Evolutionary conservation across 2,797 vertebrate genomes (phyloP), one percentile per base, ranked within the genome.

Genomic region (Alca torda): DNA sequence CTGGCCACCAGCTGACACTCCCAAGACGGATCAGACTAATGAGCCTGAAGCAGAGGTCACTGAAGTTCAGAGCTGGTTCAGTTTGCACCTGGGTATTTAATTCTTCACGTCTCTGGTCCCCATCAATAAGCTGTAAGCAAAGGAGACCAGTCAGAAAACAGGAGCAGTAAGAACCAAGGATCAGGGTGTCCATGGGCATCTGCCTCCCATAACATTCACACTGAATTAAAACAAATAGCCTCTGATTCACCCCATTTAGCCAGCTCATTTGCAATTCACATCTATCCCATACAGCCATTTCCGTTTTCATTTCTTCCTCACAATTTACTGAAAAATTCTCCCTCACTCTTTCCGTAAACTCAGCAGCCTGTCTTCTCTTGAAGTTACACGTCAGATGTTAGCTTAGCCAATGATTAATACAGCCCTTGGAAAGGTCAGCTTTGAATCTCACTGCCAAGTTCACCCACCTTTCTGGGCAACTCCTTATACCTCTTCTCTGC

Each of bases 391-490:
- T 73, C 83, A 76, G 73, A 93, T 96, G 48, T 94, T 92, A 86
- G 81, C 56, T 91, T 82, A 85, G 65, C 28, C 59, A 46, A 81
- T 96, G 95, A 97, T 93, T 93, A 97, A 96, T 89, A 77, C 77
- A 78, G 65, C 67, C 61, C 61, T 87, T 76, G 46, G 50, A 97
- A 97, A 96, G 92, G 93, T 93, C 95, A 95, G 72, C 90, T 95
- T 95, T 96, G 84, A 96, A 89, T 87, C 72, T 82, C 18, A 3
- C 51, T 95, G 79, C 85, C 93, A 92, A 91, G 57, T 87, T 87
- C 86, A 89, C 84, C 76, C 84, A 82, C 85, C 63, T 89, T 63
- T 72, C 73, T 53, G 63, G 65, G 84, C 82, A 91, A 51, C 78
- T 93, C 88, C 78, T 93, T 89, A 43, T 61, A 74, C 51, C 35